Evolutionary conservation across 2,888 invertebrate species (phyloP), one percentile per base, ranked within the genome.

Genomic region (Nowickia ferox): DNA sequence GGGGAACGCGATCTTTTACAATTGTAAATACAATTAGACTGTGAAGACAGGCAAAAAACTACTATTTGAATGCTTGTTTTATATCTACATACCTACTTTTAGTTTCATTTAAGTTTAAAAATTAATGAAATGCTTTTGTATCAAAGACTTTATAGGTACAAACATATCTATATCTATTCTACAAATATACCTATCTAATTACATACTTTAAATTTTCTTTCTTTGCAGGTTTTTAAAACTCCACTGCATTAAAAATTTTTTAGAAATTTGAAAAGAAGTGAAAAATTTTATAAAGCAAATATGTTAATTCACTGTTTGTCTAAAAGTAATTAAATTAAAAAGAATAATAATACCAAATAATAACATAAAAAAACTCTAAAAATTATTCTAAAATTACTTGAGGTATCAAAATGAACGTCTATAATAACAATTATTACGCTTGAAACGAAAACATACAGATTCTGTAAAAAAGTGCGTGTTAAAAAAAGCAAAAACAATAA

Each of bases 401-500:
- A 40, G 10, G 3, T 10, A 59, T 9, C 0, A 61, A 61, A 17
- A 46, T 38, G 57, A 61, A 19, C 48, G 30, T 30, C 5, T 4
- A 10, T 10, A 15, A n/a, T 38, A 61, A 61, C 38, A 30, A 10
- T 38, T 17, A 48, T 9, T 42, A 48, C 22, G 10, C 13, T n/a
- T 15, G 1, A 51, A 74, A 46, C 40, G 19, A 13, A 42, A 53
- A 22, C 9, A 46, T 10, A 53, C 40, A 30, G n/a, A 65, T 22
- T 9, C 46, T 51, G 17, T 38, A 51, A 63, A 75, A 72, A 44
- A 66, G 65, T 76, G 65, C 44, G 76, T 76, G 30, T 55, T 66
- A 10, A 38, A 55, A 61, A 40, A 46, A 17, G 65, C 17, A 61
- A 72, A 46, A 66, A 44, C 44, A 66, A 76, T 19, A 59, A 51